phyloP scores from a whole-genome alignment of 2,888 invertebrate species.

The Euzetes globulus region DNA sequence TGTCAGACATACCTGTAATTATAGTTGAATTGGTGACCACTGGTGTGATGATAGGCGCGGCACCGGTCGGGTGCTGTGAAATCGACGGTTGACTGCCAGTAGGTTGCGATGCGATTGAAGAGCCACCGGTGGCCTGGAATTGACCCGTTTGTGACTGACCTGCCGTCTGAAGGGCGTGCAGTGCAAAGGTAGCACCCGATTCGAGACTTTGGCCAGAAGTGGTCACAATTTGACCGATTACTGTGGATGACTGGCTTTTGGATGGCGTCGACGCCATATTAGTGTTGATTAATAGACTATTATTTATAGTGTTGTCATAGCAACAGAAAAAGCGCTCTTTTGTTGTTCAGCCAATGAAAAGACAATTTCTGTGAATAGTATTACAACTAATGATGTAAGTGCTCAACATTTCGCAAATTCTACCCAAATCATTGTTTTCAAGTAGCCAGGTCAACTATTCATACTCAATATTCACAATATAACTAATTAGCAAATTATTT shows the following conservation, averaged over 20 bases:
- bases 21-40: not conserved
- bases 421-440: too few species aligned
- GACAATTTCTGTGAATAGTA: too few species aligned
- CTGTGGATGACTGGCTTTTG: not conserved
- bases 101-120: not conserved
- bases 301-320: too few species aligned
- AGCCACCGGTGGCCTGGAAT: not conserved
- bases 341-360: too few species aligned
- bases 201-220: not conserved
- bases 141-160: not conserved
- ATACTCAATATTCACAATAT: too few species aligned
- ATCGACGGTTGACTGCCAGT: not conserved
- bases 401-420: too few species aligned
- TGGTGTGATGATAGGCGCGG: not conserved
- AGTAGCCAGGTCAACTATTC: too few species aligned
- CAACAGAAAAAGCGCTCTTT: too few species aligned
- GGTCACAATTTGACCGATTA: conserved; percentile 5
- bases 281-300: not conserved
- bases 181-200: not conserved
- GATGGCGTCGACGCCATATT: not conserved
- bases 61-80: not conserved
- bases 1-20: not conserved
- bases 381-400: too few species aligned
- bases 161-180: not conserved
- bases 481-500: too few species aligned